Evolutionary conservation across 2,113 vertebrate species (phyloP).

Genomic region (Nothocercus julius): DNA sequence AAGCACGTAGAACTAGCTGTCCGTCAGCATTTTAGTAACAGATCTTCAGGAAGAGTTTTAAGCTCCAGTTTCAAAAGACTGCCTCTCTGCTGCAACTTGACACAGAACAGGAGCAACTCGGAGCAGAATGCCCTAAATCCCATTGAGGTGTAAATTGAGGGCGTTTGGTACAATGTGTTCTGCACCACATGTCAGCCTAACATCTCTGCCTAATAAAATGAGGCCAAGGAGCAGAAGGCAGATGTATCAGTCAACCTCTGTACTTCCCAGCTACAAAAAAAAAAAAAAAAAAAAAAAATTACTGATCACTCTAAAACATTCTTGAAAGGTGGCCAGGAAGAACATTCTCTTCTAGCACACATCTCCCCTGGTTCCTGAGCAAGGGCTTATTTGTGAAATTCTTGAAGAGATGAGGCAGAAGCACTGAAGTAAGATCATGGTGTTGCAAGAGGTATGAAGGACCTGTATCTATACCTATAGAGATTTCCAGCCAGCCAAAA

Average conservation of each 20-base stretch:
- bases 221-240: constrained; percentile 6
- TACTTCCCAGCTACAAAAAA: background rate
- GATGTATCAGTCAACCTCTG: background rate
- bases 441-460: background rate
- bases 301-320: background rate
- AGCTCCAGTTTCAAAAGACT: background rate
- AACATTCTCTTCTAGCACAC: background rate
- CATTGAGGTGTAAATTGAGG: background rate
- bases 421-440: background rate
- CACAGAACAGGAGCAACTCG: background rate
- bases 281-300: background rate
- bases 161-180: background rate
- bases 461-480: background rate
- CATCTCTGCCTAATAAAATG: background rate
- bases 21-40: background rate
- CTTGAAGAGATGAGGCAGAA: background rate
- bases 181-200: background rate
- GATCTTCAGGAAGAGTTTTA: background rate
- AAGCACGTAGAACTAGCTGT: background rate
- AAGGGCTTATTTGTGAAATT: background rate
- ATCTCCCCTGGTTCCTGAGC: background rate
- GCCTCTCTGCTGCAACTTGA: background rate
- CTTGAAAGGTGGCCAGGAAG: background rate
- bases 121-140: background rate
- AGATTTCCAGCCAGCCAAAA: background rate